Evolutionary conservation across 2,113 vertebrate genomes (phyloP).

Genomic region (Alectura lathami): DNA sequence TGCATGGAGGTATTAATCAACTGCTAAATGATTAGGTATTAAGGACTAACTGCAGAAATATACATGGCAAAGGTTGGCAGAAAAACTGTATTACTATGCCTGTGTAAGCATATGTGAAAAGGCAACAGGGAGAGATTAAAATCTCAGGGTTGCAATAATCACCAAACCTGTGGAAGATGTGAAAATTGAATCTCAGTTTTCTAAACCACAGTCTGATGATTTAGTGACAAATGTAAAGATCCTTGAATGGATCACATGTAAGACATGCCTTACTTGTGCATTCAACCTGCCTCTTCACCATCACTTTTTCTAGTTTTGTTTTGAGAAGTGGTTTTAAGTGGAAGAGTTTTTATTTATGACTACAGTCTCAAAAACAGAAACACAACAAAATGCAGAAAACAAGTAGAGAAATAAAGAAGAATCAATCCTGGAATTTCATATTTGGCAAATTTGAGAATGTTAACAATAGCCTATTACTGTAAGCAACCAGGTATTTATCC

Average conservation of each 20-base stretch:
- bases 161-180: not conserved
- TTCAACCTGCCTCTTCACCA: not conserved
- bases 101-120: not conserved
- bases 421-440: not conserved
- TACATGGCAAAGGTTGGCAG: not conserved
- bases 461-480: not conserved
- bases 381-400: not conserved
- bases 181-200: not conserved
- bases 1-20: not conserved
- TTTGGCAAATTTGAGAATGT: not conserved
- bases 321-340: not conserved
- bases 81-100: not conserved
- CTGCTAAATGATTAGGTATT: not conserved
- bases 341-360: not conserved
- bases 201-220: not conserved
- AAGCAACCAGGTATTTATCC: not conserved
- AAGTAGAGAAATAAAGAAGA: not conserved
- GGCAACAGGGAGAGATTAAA: not conserved
- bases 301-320: not conserved
- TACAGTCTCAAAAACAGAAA: not conserved
- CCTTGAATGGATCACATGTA: not conserved
- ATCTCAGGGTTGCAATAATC: not conserved
- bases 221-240: not conserved
- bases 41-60: not conserved
- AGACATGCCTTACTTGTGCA: not conserved